These are phyloP conservation scores for Hippopotamus amphibius DNA, from an alignment of 2,113 vertebrate genomes.

Conservation along the genomic window DNA sequence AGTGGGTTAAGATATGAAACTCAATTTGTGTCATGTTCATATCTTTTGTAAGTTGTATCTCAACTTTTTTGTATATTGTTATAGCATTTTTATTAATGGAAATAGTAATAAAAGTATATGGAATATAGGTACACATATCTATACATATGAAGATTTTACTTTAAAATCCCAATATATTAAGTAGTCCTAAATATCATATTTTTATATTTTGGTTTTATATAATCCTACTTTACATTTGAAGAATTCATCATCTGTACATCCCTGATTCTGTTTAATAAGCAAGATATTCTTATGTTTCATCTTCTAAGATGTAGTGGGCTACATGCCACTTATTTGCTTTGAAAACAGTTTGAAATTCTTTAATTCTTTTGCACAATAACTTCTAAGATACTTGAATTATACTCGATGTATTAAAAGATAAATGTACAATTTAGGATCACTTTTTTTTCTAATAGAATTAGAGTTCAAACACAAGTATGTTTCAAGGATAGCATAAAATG, in stretches of 20 bases:
- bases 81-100: neutral
- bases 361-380: neutral
- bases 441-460: conserved; percentile 25
- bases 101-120: neutral
- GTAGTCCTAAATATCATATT: neutral
- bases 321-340: neutral
- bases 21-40: neutral
- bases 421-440: neutral
- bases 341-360: neutral
- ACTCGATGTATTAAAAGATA: neutral
- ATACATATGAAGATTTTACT: neutral
- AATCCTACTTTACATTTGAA: neutral
- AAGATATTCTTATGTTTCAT: neutral
- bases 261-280: neutral
- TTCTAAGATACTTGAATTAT: conserved; percentile 47
- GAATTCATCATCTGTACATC: neutral
- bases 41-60: neutral
- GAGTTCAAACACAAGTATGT: conserved; percentile 16
- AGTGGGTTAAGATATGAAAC: neutral
- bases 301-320: neutral
- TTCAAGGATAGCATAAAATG: conserved; percentile 41
- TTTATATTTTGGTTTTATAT: conserved; percentile 11
- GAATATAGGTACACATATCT: neutral
- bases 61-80: neutral
- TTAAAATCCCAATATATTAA: conserved; percentile 6